Evolutionary conservation across 92 coral and sea anemone genomes (phyloP).

Genomic region (Chrysogorgia sp.): DNA sequence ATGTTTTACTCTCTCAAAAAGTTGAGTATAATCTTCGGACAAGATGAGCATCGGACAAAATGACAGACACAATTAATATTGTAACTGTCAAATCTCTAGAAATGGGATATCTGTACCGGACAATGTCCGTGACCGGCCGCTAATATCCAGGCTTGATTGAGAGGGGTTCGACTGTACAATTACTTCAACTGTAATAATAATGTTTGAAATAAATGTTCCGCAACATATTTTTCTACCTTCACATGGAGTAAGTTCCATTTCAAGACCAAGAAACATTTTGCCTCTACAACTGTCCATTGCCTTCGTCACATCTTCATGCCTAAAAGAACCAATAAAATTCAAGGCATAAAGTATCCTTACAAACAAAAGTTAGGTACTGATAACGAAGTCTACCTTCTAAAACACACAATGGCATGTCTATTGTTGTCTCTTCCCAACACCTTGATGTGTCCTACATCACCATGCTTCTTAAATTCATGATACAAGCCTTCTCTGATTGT

Average conservation of each 20-base stretch:
- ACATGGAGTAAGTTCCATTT: conserved; percentile 83
- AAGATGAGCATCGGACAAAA: too few relatives aligned
- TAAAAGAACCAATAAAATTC: conserved; percentile 18
- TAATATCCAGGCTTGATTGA: too few relatives aligned
- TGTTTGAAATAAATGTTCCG: not conserved
- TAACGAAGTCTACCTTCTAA: conserved; percentile 70
- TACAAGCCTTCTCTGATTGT: conserved; percentile 92
- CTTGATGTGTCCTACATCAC: conserved; percentile 89
- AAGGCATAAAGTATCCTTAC: not conserved
- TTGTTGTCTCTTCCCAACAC: conserved; percentile 84
- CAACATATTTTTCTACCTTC: conserved; percentile 56
- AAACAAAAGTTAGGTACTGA: not conserved
- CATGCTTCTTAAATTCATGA: conserved; percentile 98
- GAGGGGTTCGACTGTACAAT: too few relatives aligned
- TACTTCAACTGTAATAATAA: too few relatives aligned
- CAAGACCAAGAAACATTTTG: conserved; percentile 91
- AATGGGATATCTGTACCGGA: too few relatives aligned
- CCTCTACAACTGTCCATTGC: conserved; percentile 91
- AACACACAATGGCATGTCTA: conserved; percentile 84
- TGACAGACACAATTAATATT: too few relatives aligned
- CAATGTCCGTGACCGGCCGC: too few relatives aligned
- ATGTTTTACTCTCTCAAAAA: too few relatives aligned
- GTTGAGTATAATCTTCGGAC: too few relatives aligned
- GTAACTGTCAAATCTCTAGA: too few relatives aligned
- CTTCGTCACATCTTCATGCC: conserved; percentile 91